phyloP scores from a whole-genome alignment of 92 coral and sea anemone species.

The Virgularia gustaviana region DNA sequence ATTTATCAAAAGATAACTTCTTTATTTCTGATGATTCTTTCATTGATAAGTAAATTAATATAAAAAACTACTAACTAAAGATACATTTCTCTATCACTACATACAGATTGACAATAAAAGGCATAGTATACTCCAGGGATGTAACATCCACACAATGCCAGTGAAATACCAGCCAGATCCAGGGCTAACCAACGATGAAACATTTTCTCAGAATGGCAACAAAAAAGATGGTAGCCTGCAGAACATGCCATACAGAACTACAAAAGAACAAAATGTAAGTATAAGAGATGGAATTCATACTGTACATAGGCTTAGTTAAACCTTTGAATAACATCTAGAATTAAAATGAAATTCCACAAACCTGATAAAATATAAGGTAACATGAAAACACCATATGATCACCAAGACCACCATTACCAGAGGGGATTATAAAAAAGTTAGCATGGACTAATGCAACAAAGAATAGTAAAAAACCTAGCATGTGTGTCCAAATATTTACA shows the following conservation, averaged over 20 bases:
- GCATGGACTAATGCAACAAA: conserved; percentile 63
- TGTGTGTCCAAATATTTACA: conserved; percentile 91
- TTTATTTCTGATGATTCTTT: too few relatives aligned
- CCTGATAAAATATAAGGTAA: conserved; percentile 79
- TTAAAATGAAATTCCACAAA: conserved; percentile 19
- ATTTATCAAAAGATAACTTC: too few relatives aligned
- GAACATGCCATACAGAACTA: conserved; percentile 87
- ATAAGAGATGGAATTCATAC: too few relatives aligned
- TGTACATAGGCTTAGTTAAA: too few relatives aligned
- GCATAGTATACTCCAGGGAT: conserved; percentile 92
- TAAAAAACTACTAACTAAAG: too few relatives aligned
- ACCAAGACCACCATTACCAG: conserved; percentile 53
- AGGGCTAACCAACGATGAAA: conserved; percentile 86
- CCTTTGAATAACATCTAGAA: not conserved
- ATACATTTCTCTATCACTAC: conserved; percentile 15
- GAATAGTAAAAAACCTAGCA: conserved; percentile 70
- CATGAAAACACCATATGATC: conserved; percentile 77
- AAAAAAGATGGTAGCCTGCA: conserved; percentile 80
- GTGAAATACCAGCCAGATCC: conserved; percentile 93
- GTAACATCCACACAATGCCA: conserved; percentile 88
- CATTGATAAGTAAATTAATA: too few relatives aligned
- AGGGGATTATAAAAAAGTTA: conserved; percentile 72
- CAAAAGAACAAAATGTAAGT: not conserved
- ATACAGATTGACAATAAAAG: conserved; percentile 76
- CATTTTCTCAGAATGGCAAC: conserved; percentile 90